Evolutionary conservation across 2,113 vertebrate genomes (phyloP), one percentile per base, ranked within the genome.

Genomic region (Hippocampus mohnikei): DNA sequence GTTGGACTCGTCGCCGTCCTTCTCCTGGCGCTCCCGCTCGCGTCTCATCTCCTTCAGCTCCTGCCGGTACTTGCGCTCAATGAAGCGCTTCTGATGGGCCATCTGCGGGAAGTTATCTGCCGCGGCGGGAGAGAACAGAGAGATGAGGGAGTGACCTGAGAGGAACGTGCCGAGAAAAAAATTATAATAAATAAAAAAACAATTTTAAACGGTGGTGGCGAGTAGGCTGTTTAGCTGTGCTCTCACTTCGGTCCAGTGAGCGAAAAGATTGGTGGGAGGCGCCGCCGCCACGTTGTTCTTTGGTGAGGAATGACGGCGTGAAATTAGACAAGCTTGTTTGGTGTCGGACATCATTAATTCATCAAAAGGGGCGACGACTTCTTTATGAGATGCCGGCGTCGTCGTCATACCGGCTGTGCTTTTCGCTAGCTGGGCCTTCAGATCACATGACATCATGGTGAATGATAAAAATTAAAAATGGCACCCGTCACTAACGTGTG

Each of bases 71-170:
- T 99, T 99, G 86, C 97, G 94, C 92, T 99, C 97, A 89, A 99
- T 99, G 95, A 99, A 99, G 85, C 97, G 97, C 89, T 99, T 99
- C 95, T 99, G 97, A 95, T 99, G 96, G 87, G 97, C 96, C 97
- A 99, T 99, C 95, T 99, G 97, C 86, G 97, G 97, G 90, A 99
- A 99, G 94, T 99, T 99, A 95, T 99, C 97, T 99, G 93, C 89
- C 56, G 60, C 33, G 59, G 80, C 27, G 55, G 79, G 62, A 65
- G 46, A 71, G 72, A 81, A 79, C 56, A 60, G 70, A 66, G 70
- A 66, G 67, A 72, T 63, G 11, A 83, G 76, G 76, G 67, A 81
- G 42, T 72, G 76, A 81, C 67, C 33, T 52, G 29, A 46, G 62
- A 56, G 27, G 52, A 66, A 73, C 67, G 8, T 67, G 66, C 42